phyloP scores from a whole-genome alignment of 1,140 invertebrate species.

The Drosophila dunni region DNA sequence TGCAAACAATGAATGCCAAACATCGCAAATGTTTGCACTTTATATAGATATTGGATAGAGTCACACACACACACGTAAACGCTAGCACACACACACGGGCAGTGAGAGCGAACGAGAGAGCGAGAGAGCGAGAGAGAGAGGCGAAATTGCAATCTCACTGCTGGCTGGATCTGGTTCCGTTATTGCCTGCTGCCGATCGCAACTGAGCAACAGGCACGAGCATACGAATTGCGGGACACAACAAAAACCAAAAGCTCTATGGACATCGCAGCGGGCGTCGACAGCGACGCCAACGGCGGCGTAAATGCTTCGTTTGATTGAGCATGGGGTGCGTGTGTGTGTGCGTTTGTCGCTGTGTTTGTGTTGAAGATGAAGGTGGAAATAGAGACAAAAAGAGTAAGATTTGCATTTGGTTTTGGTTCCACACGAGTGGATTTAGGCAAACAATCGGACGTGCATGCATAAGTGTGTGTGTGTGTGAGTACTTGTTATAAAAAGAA shows the following conservation, averaged over 20 bases:
- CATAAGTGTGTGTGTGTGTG: conserved; percentile 7
- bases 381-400: conserved; percentile 36
- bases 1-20: conserved; percentile 75
- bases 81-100: conserved; percentile 1
- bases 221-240: conserved; percentile 25
- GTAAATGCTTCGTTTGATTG: conserved; percentile 26
- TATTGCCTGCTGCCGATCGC: conserved; percentile 48
- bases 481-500: conserved; percentile 27
- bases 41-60: conserved; percentile 58
- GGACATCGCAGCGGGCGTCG: conserved; percentile 14
- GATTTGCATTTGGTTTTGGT: conserved; percentile 42
- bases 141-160: conserved; percentile 43
- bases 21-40: conserved; percentile 58
- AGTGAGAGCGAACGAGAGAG: conserved; percentile 16
- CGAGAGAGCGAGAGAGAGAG: conserved; percentile 12
- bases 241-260: conserved; percentile 33
- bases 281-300: conserved; percentile 17
- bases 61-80: conserved; percentile 25
- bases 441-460: conserved; percentile 16
- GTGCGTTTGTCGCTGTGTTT: conserved; percentile 2
- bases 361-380: conserved; percentile 26
- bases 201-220: conserved; percentile 34
- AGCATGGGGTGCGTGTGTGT: conserved; percentile 7
- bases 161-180: conserved; percentile 43
- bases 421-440: conserved; percentile 44